Conservation (phyloP, 2,888 invertebrate species). For the Caradrina kadenii region DNA sequence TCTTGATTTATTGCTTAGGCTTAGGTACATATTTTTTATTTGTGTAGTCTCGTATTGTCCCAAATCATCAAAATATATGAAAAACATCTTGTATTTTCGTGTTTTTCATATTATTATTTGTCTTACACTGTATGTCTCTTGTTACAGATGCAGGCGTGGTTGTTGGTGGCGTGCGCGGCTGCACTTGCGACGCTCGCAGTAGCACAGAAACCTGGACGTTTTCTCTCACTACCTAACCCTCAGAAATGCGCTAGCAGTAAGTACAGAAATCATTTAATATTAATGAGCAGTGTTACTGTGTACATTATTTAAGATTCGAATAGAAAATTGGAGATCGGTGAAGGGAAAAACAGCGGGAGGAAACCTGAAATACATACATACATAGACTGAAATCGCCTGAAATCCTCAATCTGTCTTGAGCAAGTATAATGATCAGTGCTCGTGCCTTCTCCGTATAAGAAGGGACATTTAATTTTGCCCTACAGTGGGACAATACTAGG, state of each 20-base stretch:
- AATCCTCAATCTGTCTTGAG: too few species aligned
- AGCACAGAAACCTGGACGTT: constrained; percentile 95
- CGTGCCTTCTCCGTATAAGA: too few species aligned
- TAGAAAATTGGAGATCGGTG: too few species aligned
- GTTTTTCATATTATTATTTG: neutral
- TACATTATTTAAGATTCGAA: too few species aligned
- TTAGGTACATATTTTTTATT: neutral
- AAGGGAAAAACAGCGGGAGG: too few species aligned
- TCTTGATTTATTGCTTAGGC: too few species aligned
- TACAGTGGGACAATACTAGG: too few species aligned
- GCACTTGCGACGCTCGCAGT: constrained; percentile 91
- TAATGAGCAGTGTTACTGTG: neutral
- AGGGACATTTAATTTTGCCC: too few species aligned
- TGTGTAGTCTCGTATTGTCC: neutral
- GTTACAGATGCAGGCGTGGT: constrained; percentile 93
- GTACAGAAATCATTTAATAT: constrained; percentile 78
- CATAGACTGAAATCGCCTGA: too few species aligned
- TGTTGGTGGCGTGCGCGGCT: constrained; percentile 89
- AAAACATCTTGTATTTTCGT: neutral
- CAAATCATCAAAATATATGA: neutral
- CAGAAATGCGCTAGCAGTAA: constrained; percentile 96
- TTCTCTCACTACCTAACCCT: constrained; percentile 95
- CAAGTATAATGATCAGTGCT: too few species aligned
- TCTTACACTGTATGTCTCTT: constrained; percentile 22
- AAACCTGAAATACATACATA: too few species aligned